Conservation (phyloP, 2,113 vertebrate species). For the Thunnus maccoyii region DNA sequence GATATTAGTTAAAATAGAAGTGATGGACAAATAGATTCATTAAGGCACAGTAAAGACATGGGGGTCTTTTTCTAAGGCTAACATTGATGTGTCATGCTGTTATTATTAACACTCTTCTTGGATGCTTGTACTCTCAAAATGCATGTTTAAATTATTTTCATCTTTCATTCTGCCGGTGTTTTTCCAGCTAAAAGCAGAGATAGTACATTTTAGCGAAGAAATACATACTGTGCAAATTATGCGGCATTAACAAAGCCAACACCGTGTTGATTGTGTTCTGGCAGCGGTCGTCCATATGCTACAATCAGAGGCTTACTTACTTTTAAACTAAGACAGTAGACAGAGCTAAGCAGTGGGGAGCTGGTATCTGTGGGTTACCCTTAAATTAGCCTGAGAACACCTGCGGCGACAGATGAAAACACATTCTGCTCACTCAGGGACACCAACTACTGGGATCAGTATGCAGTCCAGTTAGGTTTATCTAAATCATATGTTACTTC, state of each 20-base stretch:
- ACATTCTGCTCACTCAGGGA: conserved; percentile 24
- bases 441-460: conserved; percentile 9
- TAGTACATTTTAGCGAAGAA: conserved; percentile 8
- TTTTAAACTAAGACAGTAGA: conserved; percentile 10
- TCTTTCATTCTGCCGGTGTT: background rate
- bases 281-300: background rate
- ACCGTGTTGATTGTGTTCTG: conserved; percentile 32
- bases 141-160: background rate
- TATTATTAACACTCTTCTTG: no score
- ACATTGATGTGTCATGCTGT: no score
- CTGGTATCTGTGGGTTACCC: conserved; percentile 32
- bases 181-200: background rate
- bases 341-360: conserved; percentile 25
- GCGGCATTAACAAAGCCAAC: conserved; percentile 30
- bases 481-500: background rate
- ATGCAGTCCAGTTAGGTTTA: conserved; percentile 8
- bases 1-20: no score
- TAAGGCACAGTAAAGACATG: no score
- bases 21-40: no score
- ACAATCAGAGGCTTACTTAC: conserved; percentile 2
- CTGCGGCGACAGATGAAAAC: conserved; percentile 27
- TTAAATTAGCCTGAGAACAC: conserved; percentile 43
- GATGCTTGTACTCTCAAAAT: background rate
- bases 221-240: conserved; percentile 1
- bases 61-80: no score